Evolutionary conservation across 2,797 vertebrate species (phyloP).

Genomic region (Morus bassanus): DNA sequence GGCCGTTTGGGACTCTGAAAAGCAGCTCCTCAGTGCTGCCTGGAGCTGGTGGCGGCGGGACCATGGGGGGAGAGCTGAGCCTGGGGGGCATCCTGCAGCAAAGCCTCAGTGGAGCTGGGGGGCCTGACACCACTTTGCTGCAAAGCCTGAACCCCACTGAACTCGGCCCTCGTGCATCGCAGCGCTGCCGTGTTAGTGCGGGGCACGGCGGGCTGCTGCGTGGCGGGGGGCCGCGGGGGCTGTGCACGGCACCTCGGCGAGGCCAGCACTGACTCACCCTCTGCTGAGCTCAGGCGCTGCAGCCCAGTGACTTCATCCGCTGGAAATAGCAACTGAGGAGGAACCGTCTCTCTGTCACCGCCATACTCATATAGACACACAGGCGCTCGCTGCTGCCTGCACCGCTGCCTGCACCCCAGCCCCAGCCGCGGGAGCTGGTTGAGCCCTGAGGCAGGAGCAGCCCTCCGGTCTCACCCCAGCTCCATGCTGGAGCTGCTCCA

Average conservation of each 20-base stretch:
- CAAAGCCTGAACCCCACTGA: not conserved
- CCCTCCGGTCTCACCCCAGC: not conserved
- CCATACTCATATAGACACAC: not conserved
- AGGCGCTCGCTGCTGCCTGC: not conserved
- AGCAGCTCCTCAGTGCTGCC: not conserved
- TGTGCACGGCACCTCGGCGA: not conserved
- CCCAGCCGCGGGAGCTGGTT: accelerated
- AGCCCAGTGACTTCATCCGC: constrained; percentile 46
- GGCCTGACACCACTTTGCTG: accelerated
- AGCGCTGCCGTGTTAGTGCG: accelerated
- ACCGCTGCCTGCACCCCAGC: not conserved
- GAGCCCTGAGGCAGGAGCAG: not conserved
- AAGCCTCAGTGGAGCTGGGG: accelerated
- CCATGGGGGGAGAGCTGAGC: not conserved
- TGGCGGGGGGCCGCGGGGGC: accelerated
- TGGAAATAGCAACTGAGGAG: constrained; percentile 47
- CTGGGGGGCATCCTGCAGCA: accelerated
- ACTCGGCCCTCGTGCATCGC: accelerated
- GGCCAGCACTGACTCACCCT: constrained; percentile 20
- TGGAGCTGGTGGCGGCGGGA: not conserved
- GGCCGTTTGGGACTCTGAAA: not conserved
- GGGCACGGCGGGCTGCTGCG: not conserved
- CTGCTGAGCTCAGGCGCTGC: not conserved
- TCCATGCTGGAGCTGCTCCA: not conserved
- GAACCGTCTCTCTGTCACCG: not conserved